These are phyloP conservation scores for Wiebesia pumilae DNA, from an alignment of 1,140 invertebrate genomes.

Conservation along the genomic window DNA sequence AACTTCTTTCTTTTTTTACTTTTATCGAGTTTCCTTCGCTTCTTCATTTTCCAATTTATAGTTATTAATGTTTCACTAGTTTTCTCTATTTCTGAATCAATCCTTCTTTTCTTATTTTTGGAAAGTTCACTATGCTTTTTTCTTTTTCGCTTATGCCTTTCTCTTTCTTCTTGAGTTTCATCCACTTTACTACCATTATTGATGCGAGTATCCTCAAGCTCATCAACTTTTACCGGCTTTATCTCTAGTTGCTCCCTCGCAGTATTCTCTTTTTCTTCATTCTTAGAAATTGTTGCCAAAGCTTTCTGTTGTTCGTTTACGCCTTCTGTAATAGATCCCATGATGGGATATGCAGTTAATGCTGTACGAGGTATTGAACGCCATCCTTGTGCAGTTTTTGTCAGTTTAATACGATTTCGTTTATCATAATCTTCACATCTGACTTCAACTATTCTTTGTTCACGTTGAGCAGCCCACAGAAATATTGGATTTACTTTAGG, in stretches of 20 bases:
- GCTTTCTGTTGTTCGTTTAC: conserved; percentile 39
- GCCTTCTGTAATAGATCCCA: conserved; percentile 36
- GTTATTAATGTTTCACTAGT: conserved; percentile 51
- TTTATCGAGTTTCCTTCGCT: conserved; percentile 57
- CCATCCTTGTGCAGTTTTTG: conserved; percentile 87
- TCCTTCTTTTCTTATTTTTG: conserved; percentile 52
- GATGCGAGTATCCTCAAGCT: conserved; percentile 39
- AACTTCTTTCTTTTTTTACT: conserved; percentile 56
- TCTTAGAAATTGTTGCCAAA: conserved; percentile 57
- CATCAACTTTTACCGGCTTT: conserved; percentile 49
- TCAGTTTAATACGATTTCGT: conserved; percentile 86
- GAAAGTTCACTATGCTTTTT: conserved; percentile 56
- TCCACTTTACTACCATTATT: conserved; percentile 36
- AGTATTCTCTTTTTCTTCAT: conserved; percentile 54
- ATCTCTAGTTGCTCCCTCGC: conserved; percentile 48
- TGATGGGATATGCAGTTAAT: conserved; percentile 75
- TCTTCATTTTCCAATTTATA: conserved; percentile 58
- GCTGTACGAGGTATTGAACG: conserved; percentile 85
- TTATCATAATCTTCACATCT: conserved; percentile 90
- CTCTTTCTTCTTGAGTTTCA: conserved; percentile 47
- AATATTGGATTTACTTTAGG: conserved; percentile 86
- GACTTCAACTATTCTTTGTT: conserved; percentile 86
- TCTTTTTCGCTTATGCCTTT: conserved; percentile 48
- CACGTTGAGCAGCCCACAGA: conserved; percentile 85
- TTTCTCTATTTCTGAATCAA: conserved; percentile 55